Percentiles rank a stretch among this genome's conserved stretches.
Conservation (phyloP, 2,113 vertebrate genomes). For the Ondatra zibethicus region DNA sequence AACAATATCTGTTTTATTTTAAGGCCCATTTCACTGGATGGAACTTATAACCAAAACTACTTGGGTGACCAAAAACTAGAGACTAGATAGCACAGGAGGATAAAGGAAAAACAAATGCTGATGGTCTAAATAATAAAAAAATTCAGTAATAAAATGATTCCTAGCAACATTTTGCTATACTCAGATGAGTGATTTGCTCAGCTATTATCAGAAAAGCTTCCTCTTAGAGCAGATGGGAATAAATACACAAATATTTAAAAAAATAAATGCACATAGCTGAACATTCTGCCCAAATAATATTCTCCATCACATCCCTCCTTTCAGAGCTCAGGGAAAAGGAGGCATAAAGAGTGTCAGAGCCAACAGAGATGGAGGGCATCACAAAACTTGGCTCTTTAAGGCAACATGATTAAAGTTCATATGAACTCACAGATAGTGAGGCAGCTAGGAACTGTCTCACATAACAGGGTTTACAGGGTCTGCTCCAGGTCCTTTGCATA, state of each 20-base stretch:
- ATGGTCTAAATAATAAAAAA: not conserved
- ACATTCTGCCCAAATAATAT: not conserved
- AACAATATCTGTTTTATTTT: not conserved
- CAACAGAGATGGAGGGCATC: not conserved
- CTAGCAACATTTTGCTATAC: not conserved
- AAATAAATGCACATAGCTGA: not conserved
- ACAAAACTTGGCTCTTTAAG: not conserved
- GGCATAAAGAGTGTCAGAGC: not conserved
- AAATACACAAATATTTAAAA: not conserved
- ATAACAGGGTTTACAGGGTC: not conserved
- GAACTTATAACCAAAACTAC: not conserved
- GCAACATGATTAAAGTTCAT: not conserved
- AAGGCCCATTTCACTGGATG: not conserved
- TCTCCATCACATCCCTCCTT: not conserved
- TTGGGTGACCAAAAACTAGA: not conserved
- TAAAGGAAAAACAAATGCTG: not conserved
- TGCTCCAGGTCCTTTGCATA: not conserved
- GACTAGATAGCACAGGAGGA: not conserved
- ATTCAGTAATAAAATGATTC: not conserved
- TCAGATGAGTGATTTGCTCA: not conserved
- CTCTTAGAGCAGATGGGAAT: not conserved
- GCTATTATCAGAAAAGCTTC: not conserved
- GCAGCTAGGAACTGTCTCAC: not conserved
- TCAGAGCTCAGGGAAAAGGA: no score
- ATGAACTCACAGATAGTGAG: not conserved